phyloP scores from a whole-genome alignment of 2,888 invertebrate species.

The Phyto melanocephala region DNA sequence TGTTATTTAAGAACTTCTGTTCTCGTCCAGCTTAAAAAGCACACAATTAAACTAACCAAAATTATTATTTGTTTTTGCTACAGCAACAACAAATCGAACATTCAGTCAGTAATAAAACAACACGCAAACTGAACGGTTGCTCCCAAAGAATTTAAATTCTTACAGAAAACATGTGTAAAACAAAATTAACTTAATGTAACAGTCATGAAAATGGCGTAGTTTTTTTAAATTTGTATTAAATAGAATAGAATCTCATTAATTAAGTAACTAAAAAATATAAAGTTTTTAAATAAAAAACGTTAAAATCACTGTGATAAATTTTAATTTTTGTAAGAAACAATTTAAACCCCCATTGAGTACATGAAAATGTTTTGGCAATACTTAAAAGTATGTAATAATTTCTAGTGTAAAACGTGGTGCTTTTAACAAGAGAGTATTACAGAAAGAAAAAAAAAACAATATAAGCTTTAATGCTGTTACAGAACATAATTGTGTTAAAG shows the following conservation, averaged over 20 bases:
- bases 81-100: slow-evolving; percentile 36
- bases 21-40: slow-evolving; percentile 51
- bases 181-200: slow-evolving; percentile 30
- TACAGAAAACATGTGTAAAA: slow-evolving; percentile 9
- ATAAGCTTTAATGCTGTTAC: neutral
- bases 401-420: neutral
- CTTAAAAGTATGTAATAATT: neutral
- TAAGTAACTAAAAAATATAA: neutral
- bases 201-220: slow-evolving; percentile 23
- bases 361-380: neutral
- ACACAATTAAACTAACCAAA: slow-evolving; percentile 34
- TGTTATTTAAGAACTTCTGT: slow-evolving; percentile 50
- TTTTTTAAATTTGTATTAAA: neutral
- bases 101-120: slow-evolving; percentile 59
- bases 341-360: neutral
- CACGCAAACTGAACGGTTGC: slow-evolving; percentile 60
- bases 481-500: too few relatives aligned
- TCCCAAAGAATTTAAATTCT: slow-evolving; percentile 8
- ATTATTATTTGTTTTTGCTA: slow-evolving; percentile 11
- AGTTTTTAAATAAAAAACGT: neutral
- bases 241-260: slow-evolving; percentile 23
- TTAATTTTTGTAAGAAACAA: neutral
- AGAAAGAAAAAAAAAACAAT: neutral
- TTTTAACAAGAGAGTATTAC: neutral
- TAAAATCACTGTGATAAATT: slow-evolving; percentile 4